These are phyloP conservation scores for Gallirallus australis DNA, from an alignment of 2,797 vertebrate genomes.

Conservation along the genomic window DNA sequence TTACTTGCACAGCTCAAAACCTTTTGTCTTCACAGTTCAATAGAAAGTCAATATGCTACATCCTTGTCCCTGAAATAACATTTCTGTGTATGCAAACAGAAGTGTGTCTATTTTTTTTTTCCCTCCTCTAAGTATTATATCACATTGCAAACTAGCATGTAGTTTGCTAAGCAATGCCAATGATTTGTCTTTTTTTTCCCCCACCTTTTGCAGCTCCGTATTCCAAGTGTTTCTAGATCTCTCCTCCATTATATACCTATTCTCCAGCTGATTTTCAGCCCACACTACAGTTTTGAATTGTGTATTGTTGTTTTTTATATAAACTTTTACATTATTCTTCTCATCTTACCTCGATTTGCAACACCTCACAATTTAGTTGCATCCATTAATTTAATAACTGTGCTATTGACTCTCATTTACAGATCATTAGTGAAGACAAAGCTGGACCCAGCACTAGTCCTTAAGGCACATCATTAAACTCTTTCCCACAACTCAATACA, in stretches of 20 bases:
- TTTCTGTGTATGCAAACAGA: neutral
- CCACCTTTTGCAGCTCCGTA: neutral
- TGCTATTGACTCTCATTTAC: constrained; percentile 50
- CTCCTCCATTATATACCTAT: neutral
- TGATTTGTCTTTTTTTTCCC: too few relatives aligned
- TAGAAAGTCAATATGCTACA: neutral
- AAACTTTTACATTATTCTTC: neutral
- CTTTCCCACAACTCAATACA: constrained; percentile 6
- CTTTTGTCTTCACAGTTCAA: neutral
- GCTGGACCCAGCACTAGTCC: neutral
- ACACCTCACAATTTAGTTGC: constrained; percentile 49
- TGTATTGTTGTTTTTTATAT: neutral
- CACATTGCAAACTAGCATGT: neutral
- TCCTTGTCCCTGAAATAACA: neutral
- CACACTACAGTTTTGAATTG: neutral
- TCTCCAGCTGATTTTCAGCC: neutral
- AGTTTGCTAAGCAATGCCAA: neutral
- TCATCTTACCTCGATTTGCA: neutral
- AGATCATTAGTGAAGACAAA: constrained; percentile 52
- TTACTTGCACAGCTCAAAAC: neutral
- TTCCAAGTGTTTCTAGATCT: neutral
- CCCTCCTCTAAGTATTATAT: neutral
- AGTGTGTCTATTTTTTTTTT: neutral
- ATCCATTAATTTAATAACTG: constrained; percentile 58
- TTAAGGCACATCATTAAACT: constrained; percentile 6